A percentile compares a stretch with the other conserved stretches of the same genome.
These are phyloP conservation scores for Drosophila prostipennis DNA, from an alignment of 2,888 invertebrate genomes.

Conservation along the genomic window DNA sequence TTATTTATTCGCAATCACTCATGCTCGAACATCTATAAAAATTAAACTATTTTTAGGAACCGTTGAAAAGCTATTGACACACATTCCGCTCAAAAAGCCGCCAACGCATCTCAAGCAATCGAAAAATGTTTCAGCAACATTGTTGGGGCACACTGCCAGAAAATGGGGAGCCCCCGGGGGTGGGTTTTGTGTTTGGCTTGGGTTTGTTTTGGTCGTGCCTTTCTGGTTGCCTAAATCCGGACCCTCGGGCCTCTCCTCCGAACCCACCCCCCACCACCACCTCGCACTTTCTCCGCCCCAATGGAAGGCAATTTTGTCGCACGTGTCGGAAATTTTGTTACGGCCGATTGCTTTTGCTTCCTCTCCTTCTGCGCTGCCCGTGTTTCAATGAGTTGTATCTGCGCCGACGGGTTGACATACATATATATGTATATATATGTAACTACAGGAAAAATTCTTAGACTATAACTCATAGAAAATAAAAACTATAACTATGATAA, in stretches of 20 bases:
- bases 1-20: conserved; percentile 9
- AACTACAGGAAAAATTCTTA: neutral
- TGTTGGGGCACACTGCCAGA: conserved; percentile 39
- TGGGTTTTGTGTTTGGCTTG: conserved; percentile 13
- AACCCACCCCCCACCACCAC: conserved; percentile 7
- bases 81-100: conserved; percentile 34
- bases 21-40: conserved; percentile 9
- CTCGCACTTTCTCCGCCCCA: conserved; percentile 37
- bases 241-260: conserved; percentile 1
- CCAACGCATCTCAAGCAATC: conserved; percentile 31
- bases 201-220: conserved; percentile 36
- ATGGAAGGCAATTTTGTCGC: conserved; percentile 76
- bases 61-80: conserved; percentile 41
- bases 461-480: neutral
- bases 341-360: conserved; percentile 70
- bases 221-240: conserved; percentile 11
- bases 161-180: conserved; percentile 14
- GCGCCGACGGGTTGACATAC: conserved; percentile 20
- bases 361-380: conserved; percentile 5
- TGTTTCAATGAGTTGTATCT: conserved; percentile 48
- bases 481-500: too few relatives aligned
- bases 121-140: conserved; percentile 46
- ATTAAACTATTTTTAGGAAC: conserved; percentile 49
- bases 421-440: conserved; percentile 9
- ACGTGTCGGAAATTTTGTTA: conserved; percentile 81